Evolutionary conservation across 2,888 invertebrate genomes (phyloP).

Genomic region (Acrobeloides nanus): DNA sequence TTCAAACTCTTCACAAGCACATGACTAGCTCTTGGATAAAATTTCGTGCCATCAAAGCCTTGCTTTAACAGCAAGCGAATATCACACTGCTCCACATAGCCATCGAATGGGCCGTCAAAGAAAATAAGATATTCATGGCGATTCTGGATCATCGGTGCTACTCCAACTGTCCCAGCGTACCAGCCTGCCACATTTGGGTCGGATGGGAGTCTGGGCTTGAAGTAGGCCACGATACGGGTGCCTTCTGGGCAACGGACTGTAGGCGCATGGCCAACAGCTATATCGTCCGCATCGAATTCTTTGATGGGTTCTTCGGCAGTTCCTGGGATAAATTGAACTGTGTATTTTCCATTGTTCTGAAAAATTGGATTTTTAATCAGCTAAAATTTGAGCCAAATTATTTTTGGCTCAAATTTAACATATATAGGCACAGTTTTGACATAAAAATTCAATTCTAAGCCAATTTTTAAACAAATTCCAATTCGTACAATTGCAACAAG

Average conservation of each 20-base stretch:
- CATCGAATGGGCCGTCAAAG: slow-evolving; percentile 17
- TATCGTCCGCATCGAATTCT: background rate
- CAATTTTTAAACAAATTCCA: background rate
- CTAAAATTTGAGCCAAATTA: no score
- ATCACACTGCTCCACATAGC: slow-evolving; percentile 13
- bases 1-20: no score
- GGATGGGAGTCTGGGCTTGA: background rate
- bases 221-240: slow-evolving; percentile 14
- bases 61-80: slow-evolving; percentile 16
- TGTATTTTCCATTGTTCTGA: no score
- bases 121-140: slow-evolving; percentile 19
- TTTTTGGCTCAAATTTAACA: no score
- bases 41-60: no score
- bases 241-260: slow-evolving; percentile 17
- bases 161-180: slow-evolving; percentile 16
- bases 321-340: no score
- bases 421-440: no score
- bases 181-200: background rate
- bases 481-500: background rate
- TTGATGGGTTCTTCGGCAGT: no score
- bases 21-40: no score
- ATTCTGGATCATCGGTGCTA: slow-evolving; percentile 16
- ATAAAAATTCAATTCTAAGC: no score
- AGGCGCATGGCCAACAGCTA: slow-evolving; percentile 17
- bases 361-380: no score